Evolutionary conservation across 2,797 vertebrate genomes (phyloP).

Genomic region (Hephaestus fuliginosus): DNA sequence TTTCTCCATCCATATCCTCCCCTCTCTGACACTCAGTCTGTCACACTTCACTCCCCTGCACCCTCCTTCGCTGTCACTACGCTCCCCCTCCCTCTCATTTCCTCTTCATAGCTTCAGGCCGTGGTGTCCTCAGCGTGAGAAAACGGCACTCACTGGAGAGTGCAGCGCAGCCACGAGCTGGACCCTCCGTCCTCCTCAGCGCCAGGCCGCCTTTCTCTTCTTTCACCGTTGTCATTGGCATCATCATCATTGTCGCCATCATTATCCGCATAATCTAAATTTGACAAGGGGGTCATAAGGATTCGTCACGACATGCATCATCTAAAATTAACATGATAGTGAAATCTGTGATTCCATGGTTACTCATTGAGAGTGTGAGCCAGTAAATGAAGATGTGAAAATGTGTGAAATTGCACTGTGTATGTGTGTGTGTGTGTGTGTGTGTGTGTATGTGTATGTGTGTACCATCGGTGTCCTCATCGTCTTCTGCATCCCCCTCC

Average conservation of each 20-base stretch:
- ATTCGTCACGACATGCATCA: constrained; percentile 45
- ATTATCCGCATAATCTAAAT: constrained; percentile 73
- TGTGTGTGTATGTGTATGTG: too few species aligned
- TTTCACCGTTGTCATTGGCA: constrained; percentile 35
- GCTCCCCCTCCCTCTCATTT: constrained; percentile 60
- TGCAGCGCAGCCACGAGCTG: constrained; percentile 81
- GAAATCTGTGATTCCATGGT: constrained; percentile 30
- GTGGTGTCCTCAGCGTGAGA: constrained; percentile 70
- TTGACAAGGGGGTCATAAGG: constrained; percentile 38
- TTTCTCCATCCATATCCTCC: constrained; percentile 68
- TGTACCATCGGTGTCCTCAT: constrained; percentile 77
- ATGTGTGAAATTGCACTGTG: constrained; percentile 35
- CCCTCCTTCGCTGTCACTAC: constrained; percentile 47
- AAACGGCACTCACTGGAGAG: constrained; percentile 83
- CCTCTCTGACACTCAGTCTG: constrained; percentile 63
- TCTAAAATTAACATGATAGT: constrained; percentile 44
- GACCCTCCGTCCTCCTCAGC: constrained; percentile 57
- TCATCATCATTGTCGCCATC: constrained; percentile 15
- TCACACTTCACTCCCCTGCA: constrained; percentile 71
- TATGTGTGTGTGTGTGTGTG: constrained; percentile 24
- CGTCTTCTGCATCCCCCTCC: constrained; percentile 82
- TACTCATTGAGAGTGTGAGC: constrained; percentile 36
- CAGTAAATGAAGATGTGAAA: constrained; percentile 22
- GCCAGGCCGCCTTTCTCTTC: constrained; percentile 44
- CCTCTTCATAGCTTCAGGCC: constrained; percentile 71